Conservation (phyloP, 2,888 invertebrate species). For the Frankliniella intonsa region DNA sequence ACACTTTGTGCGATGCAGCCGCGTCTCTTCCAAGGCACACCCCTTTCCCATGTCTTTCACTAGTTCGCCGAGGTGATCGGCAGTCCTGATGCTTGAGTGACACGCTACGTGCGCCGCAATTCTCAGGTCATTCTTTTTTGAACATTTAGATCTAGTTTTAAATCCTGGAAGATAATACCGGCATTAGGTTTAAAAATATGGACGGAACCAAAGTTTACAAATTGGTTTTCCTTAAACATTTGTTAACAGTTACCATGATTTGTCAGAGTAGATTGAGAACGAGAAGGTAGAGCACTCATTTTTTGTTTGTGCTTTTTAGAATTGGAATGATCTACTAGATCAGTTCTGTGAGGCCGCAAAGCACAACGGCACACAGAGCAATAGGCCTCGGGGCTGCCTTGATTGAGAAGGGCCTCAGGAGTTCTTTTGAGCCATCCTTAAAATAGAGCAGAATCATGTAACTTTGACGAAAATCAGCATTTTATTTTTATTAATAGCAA, state of each 20-base stretch:
- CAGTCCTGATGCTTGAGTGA: slow-evolving; percentile 36
- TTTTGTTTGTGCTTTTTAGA: slow-evolving; percentile 24
- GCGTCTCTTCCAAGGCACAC: slow-evolving; percentile 29
- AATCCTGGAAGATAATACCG: neutral
- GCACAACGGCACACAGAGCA: slow-evolving; percentile 30
- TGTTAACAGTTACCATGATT: neutral
- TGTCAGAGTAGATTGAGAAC: neutral
- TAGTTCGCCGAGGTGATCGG: slow-evolving; percentile 34
- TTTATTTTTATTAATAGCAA: neutral
- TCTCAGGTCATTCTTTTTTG: slow-evolving; percentile 36
- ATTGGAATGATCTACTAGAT: slow-evolving; percentile 31
- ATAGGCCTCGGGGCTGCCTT: neutral
- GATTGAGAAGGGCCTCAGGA: neutral
- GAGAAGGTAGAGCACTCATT: neutral
- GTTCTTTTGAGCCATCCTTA: neutral
- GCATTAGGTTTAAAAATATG: neutral
- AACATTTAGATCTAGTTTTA: slow-evolving; percentile 31
- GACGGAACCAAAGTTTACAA: too few relatives aligned
- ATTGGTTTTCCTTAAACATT: neutral
- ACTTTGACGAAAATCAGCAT: neutral
- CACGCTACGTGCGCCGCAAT: slow-evolving; percentile 36
- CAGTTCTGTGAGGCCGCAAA: slow-evolving; percentile 30
- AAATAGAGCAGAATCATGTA: too few relatives aligned
- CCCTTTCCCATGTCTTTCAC: slow-evolving; percentile 25
- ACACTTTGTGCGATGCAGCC: slow-evolving; percentile 37